Conservation (phyloP, 2,797 vertebrate genomes). For the Margarornis squamiger region DNA sequence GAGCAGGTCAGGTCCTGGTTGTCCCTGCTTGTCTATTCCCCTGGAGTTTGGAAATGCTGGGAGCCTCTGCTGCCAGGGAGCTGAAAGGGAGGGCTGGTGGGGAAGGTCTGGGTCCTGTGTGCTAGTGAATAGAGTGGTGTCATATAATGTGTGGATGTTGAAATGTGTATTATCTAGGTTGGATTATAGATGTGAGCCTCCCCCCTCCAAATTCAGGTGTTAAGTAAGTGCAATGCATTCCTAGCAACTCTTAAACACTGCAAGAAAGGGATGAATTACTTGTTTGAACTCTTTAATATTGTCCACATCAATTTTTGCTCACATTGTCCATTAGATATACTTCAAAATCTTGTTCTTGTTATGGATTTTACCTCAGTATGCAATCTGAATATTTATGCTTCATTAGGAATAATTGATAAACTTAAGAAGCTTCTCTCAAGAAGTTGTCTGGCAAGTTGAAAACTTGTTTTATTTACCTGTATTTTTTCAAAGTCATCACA, state of each 20-base stretch:
- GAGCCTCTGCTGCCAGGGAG: not conserved
- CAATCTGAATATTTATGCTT: not conserved
- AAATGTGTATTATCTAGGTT: not conserved
- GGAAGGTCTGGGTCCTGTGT: not conserved
- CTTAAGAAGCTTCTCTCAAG: not conserved
- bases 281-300: not conserved
- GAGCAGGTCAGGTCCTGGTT: not conserved
- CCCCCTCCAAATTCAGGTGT: not conserved
- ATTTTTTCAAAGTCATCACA: not conserved
- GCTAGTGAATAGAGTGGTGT: not conserved
- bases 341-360: not conserved
- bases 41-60: no score
- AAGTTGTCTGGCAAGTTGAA: not conserved
- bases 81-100: not conserved
- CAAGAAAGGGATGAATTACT: not conserved
- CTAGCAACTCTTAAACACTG: not conserved
- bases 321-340: rapidly evolving
- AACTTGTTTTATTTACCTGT: not conserved
- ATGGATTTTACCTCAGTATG: not conserved
- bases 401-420: not conserved
- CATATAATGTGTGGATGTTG: rapidly evolving
- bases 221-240: rapidly evolving
- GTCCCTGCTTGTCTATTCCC: not conserved
- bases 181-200: not conserved
- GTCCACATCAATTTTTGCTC: not conserved